A percentile compares a stretch with the other conserved stretches of the same genome.
phyloP scores from a whole-genome alignment of 1,140 invertebrate species.

The Drosophila nigromelanica region DNA sequence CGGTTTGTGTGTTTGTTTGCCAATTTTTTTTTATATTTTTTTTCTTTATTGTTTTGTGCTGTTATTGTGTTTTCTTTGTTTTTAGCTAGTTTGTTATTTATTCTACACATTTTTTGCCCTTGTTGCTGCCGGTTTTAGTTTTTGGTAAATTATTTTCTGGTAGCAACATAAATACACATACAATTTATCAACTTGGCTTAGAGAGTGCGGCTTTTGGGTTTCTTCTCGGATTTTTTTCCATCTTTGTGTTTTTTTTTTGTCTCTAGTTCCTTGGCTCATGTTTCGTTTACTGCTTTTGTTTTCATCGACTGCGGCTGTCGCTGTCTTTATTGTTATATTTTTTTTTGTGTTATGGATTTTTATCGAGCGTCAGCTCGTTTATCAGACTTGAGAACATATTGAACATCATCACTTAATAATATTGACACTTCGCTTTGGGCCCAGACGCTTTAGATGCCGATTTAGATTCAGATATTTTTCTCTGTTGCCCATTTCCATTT shows the following conservation, averaged over 20 bases:
- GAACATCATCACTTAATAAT: slow-evolving; percentile 80
- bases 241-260: not conserved
- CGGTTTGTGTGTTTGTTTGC: slow-evolving; percentile 42
- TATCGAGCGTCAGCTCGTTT: slow-evolving; percentile 66
- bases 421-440: slow-evolving; percentile 66
- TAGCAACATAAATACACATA: slow-evolving; percentile 74
- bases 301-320: not conserved
- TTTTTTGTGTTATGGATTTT: slow-evolving; percentile 27
- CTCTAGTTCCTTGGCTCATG: not conserved
- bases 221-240: slow-evolving; percentile 22
- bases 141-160: slow-evolving; percentile 75
- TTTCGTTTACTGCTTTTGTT: slow-evolving; percentile 21
- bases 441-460: slow-evolving; percentile 5
- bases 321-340: slow-evolving; percentile 24
- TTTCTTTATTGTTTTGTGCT: slow-evolving; percentile 15
- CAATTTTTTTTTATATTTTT: slow-evolving; percentile 40
- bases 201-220: slow-evolving; percentile 33
- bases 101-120: slow-evolving; percentile 62
- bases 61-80: slow-evolving; percentile 29
- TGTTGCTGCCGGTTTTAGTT: slow-evolving; percentile 66
- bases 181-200: slow-evolving; percentile 78
- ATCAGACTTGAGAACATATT: slow-evolving; percentile 66
- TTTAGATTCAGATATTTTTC: slow-evolving; percentile 27
- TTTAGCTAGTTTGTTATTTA: slow-evolving; percentile 46
- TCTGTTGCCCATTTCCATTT: slow-evolving; percentile 18